Evolutionary conservation across 2,888 invertebrate genomes (phyloP).

Genomic region (Cantharis rufa): DNA sequence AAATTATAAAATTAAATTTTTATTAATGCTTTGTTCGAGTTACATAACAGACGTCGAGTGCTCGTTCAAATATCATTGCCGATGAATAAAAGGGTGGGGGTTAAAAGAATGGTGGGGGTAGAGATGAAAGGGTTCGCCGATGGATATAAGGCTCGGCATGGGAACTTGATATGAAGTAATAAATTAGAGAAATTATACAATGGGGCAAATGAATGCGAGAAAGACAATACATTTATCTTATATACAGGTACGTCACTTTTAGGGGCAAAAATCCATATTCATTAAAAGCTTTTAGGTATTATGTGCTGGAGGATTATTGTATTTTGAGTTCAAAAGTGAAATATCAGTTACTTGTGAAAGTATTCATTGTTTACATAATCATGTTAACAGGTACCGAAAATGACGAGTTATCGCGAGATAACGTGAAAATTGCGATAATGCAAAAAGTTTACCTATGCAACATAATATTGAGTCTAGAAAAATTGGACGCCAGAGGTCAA

Average conservation of each 20-base stretch:
- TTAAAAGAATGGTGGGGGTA: constrained; percentile 24
- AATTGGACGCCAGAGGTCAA: constrained; percentile 15
- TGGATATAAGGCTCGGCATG: constrained; percentile 39
- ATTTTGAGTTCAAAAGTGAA: constrained; percentile 21
- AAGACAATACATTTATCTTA: constrained; percentile 45
- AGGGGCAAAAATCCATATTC: constrained; percentile 35
- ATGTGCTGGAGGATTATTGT: constrained; percentile 25
- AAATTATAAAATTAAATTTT: background rate
- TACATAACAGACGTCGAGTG: constrained; percentile 26
- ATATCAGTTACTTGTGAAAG: constrained; percentile 21
- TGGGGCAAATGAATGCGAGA: constrained; percentile 42
- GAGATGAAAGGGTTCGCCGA: constrained; percentile 41
- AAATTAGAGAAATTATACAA: constrained; percentile 47
- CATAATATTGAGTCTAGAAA: background rate
- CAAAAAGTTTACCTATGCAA: no score
- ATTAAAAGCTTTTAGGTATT: constrained; percentile 33
- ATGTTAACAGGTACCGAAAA: constrained; percentile 1
- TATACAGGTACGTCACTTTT: constrained; percentile 29
- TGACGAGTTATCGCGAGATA: background rate
- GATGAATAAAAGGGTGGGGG: constrained; percentile 25
- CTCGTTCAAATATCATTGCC: constrained; percentile 27
- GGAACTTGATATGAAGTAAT: constrained; percentile 45
- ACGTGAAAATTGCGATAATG: background rate
- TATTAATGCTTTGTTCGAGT: background rate
- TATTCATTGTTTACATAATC: constrained; percentile 1